Conservation (phyloP, 2,888 invertebrate species). For the Perizoma flavofasciatum region DNA sequence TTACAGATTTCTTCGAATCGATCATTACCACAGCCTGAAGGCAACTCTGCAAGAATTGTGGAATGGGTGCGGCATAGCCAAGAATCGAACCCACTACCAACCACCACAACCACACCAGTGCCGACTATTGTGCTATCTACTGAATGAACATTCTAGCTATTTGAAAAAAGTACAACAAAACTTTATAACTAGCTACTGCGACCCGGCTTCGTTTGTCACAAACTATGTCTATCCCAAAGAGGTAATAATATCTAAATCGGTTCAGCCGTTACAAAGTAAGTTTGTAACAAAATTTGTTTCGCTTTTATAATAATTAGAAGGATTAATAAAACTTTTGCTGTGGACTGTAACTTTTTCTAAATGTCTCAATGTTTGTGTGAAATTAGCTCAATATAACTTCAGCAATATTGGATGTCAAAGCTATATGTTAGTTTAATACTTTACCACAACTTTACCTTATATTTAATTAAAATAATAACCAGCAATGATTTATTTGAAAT, state of each 20-base stretch:
- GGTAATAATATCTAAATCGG: no score
- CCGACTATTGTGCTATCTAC: conserved; percentile 64
- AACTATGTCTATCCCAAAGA: no score
- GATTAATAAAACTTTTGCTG: no score
- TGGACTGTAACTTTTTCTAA: neutral
- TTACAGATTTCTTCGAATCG: conserved; percentile 27
- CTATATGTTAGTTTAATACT: conserved; percentile 6
- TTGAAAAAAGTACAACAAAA: no score
- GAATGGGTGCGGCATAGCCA: conserved; percentile 22
- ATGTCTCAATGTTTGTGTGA: conserved; percentile 19
- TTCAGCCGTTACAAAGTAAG: no score
- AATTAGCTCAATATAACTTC: conserved; percentile 42
- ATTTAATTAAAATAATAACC: neutral
- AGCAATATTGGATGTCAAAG: conserved; percentile 37
- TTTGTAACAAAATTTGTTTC: no score
- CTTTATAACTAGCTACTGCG: no score
- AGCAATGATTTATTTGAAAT: no score
- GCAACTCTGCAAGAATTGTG: conserved; percentile 7
- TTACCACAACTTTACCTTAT: no score
- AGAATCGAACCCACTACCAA: conserved; percentile 19
- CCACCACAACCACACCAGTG: conserved; percentile 43
- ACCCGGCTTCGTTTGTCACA: no score
- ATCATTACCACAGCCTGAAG: conserved; percentile 26
- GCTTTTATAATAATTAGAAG: no score
- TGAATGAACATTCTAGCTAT: conserved; percentile 39